These are phyloP conservation scores for Drosophila pseudoobscura DNA, from an alignment of 1,140 invertebrate genomes.

Conservation along the genomic window DNA sequence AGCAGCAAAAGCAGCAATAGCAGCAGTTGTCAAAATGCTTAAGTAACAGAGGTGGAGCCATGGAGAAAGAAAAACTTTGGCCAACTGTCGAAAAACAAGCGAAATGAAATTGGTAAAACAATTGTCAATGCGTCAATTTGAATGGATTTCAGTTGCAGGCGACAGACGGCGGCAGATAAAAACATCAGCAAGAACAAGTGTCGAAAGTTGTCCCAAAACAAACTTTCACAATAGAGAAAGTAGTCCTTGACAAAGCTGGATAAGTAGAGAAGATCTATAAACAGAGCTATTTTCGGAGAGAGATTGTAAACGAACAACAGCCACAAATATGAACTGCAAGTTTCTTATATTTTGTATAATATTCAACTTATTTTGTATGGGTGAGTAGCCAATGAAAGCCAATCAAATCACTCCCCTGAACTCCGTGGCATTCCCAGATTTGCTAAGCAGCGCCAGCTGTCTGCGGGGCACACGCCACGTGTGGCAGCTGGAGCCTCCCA, in stretches of 20 bases:
- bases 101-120: constrained; percentile 72
- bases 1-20: constrained; percentile 37
- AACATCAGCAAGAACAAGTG: constrained; percentile 48
- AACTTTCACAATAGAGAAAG: constrained; percentile 18
- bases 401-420: neutral
- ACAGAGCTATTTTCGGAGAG: constrained; percentile 1
- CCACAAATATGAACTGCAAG: constrained; percentile 29
- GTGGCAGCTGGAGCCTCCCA: constrained; percentile 39
- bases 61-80: constrained; percentile 31
- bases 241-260: constrained; percentile 31
- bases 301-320: constrained; percentile 11
- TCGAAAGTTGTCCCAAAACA: constrained; percentile 28
- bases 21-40: constrained; percentile 64
- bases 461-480: constrained; percentile 44
- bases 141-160: constrained; percentile 55
- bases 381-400: too few relatives aligned
- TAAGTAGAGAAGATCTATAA: neutral
- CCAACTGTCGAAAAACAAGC: constrained; percentile 63
- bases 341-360: neutral
- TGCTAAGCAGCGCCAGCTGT: constrained; percentile 17
- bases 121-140: constrained; percentile 77
- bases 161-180: constrained; percentile 22
- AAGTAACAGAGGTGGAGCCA: constrained; percentile 23
- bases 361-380: too few relatives aligned
- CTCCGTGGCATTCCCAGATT: constrained; percentile 1